A percentile compares a stretch with the other conserved stretches of the same genome.
Conservation (phyloP, 1,140 invertebrate species). For the Drosophila repletoides region DNA sequence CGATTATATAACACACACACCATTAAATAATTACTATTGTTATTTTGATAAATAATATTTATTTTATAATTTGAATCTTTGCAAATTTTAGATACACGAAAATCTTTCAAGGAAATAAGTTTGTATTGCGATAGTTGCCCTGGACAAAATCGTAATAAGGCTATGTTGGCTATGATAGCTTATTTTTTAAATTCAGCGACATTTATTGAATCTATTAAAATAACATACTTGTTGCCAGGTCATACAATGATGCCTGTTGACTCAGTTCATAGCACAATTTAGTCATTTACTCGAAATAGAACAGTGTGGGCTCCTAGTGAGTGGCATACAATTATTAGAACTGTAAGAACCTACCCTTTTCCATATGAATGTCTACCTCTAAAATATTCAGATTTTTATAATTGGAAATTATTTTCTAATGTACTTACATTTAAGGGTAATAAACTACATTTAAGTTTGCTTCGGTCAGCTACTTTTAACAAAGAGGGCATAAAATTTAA, state of each 20-base stretch:
- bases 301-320: too few species aligned
- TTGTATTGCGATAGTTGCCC: background rate
- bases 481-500: background rate
- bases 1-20: too few species aligned
- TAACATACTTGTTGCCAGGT: background rate
- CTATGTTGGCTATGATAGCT: too few species aligned
- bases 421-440: background rate
- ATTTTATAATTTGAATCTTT: too few species aligned
- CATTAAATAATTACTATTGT: too few species aligned
- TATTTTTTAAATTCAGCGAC: background rate
- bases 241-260: background rate
- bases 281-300: too few species aligned
- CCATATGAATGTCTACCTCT: too few species aligned
- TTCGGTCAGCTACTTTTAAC: too few species aligned
- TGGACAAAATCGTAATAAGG: background rate
- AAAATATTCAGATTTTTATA: background rate
- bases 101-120: background rate
- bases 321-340: slow-evolving; percentile 5
- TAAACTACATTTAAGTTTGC: too few species aligned
- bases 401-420: background rate
- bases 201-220: background rate
- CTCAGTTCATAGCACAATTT: background rate
- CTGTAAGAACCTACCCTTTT: background rate
- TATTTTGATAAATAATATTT: too few species aligned
- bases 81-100: background rate